These are phyloP conservation scores for Stigmatopora argus DNA, from an alignment of 2,113 vertebrate species.

Conservation along the genomic window DNA sequence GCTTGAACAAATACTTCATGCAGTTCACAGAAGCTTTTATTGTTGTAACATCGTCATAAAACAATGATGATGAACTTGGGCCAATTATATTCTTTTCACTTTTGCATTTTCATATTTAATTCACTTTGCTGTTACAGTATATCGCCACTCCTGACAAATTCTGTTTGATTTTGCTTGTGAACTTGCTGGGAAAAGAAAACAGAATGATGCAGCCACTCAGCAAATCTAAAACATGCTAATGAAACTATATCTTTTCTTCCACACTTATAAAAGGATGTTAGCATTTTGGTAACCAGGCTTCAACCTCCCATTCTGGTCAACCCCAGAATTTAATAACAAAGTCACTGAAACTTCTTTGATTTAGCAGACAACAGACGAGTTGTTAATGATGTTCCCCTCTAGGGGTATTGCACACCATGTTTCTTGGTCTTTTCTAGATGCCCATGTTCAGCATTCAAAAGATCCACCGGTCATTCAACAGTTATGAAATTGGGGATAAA, in stretches of 20 bases:
- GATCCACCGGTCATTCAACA: slow-evolving; percentile 51
- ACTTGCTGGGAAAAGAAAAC: not conserved
- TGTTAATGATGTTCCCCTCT: slow-evolving; percentile 53
- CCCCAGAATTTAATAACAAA: slow-evolving; percentile 40
- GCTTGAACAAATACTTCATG: not conserved
- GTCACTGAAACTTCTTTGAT: slow-evolving; percentile 44
- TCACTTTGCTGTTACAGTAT: slow-evolving; percentile 23
- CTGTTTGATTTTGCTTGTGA: slow-evolving; percentile 33
- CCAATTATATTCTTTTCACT: slow-evolving; percentile 16
- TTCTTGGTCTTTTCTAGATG: slow-evolving; percentile 57
- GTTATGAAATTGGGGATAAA: slow-evolving; percentile 32
- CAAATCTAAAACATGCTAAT: not conserved
- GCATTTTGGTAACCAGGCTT: slow-evolving; percentile 23
- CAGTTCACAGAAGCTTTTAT: not conserved
- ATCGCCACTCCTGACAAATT: slow-evolving; percentile 18
- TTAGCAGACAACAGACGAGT: slow-evolving; percentile 43
- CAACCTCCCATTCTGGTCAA: slow-evolving; percentile 22
- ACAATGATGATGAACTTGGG: slow-evolving; percentile 29
- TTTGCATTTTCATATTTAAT: slow-evolving; percentile 19
- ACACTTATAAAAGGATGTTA: slow-evolving; percentile 8
- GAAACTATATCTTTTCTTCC: not conserved
- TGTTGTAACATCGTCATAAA: slow-evolving; percentile 7
- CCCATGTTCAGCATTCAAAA: slow-evolving; percentile 52
- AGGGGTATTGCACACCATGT: slow-evolving; percentile 49
- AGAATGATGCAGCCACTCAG: not conserved